These are phyloP conservation scores for Meles meles DNA, from an alignment of 2,113 vertebrate species.

Conservation along the genomic window DNA sequence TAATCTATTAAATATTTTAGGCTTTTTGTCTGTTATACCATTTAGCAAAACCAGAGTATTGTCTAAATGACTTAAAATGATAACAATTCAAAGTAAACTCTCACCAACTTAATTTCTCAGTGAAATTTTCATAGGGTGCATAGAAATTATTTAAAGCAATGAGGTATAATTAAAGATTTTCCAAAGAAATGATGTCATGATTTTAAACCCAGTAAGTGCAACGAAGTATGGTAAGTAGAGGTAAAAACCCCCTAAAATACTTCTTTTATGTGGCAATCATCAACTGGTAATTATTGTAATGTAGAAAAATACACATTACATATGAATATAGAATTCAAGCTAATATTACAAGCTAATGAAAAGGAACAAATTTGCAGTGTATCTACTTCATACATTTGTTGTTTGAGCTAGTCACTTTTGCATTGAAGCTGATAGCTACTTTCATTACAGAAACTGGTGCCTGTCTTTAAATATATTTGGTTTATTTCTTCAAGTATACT, in stretches of 20 bases:
- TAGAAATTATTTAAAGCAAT: slow-evolving; percentile 5
- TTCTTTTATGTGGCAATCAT: background rate
- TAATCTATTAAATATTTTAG: background rate
- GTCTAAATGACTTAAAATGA: slow-evolving; percentile 30
- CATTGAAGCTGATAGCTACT: background rate
- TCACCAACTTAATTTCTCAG: slow-evolving; percentile 52
- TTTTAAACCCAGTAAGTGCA: slow-evolving; percentile 50
- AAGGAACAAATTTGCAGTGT: background rate
- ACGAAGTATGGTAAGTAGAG: background rate
- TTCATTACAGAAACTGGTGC: slow-evolving; percentile 2
- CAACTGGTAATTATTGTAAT: slow-evolving; percentile 17
- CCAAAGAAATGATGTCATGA: background rate
- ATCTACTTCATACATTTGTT: background rate
- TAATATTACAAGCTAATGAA: slow-evolving; percentile 18
- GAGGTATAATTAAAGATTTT: background rate
- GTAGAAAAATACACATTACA: background rate
- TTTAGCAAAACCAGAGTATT: background rate
- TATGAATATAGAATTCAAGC: slow-evolving; percentile 12
- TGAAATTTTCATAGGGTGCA: slow-evolving; percentile 32
- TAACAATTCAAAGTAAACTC: slow-evolving; percentile 22
- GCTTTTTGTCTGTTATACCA: background rate
- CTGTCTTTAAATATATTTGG: slow-evolving; percentile 19
- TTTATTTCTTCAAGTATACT: background rate
- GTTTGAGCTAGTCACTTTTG: background rate
- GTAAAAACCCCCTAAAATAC: background rate